Evolutionary conservation across 2,888 invertebrate genomes (phyloP).

Genomic region (Morpho achilles): DNA sequence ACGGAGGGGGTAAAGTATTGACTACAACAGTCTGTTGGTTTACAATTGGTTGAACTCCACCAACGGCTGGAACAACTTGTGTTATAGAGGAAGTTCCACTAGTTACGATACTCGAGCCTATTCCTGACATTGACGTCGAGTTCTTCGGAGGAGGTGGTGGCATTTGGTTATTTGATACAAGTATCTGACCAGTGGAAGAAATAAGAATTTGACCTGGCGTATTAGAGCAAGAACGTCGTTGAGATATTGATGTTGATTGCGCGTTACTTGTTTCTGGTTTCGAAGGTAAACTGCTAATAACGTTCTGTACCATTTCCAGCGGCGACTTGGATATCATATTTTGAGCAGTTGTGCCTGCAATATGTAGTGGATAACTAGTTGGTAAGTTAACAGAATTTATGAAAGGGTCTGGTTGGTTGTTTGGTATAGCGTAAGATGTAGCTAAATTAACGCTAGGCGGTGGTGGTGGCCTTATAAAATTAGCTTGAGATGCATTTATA

Average conservation of each 20-base stretch:
- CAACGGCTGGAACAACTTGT: conserved; percentile 82
- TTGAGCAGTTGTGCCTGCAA: conserved; percentile 72
- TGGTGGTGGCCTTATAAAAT: conserved; percentile 60
- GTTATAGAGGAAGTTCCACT: conserved; percentile 82
- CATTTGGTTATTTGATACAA: conserved; percentile 83
- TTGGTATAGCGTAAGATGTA: conserved; percentile 67
- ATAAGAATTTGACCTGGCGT: conserved; percentile 86
- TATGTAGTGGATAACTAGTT: conserved; percentile 64
- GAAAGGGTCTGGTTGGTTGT: conserved; percentile 70
- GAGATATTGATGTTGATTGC: conserved; percentile 50
- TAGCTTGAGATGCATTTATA: conserved; percentile 81
- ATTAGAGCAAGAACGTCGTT: conserved; percentile 44
- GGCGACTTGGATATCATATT: conserved; percentile 81
- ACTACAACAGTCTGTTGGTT: conserved; percentile 89
- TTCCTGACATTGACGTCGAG: conserved; percentile 78
- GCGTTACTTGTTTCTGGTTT: conserved; percentile 64
- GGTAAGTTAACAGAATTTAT: conserved; percentile 69
- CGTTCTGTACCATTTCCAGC: conserved; percentile 88
- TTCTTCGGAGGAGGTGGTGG: conserved; percentile 82
- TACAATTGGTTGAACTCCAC: conserved; percentile 82
- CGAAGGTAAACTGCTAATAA: conserved; percentile 83
- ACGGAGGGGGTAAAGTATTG: conserved; percentile 87
- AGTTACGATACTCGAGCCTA: conserved; percentile 81
- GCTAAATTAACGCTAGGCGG: conserved; percentile 65
- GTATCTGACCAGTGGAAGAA: conserved; percentile 86